Conservation (phyloP, 2,888 invertebrate genomes). For the Enchytraeus crypticus region DNA sequence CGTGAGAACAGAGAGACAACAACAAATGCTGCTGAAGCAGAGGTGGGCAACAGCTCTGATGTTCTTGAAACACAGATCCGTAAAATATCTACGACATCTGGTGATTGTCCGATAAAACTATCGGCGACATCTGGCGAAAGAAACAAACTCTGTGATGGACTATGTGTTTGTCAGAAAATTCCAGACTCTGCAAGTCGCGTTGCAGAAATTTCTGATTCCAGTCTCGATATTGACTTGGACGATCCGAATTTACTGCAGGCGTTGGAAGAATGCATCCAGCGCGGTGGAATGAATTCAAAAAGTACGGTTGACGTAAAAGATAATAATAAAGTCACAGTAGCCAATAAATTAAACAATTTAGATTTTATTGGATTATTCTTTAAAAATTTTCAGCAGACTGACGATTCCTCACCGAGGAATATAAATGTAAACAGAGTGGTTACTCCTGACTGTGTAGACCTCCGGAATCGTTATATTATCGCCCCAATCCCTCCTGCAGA, state of each 20-base stretch:
- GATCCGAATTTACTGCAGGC: constrained; percentile 3
- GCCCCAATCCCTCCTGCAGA: neutral
- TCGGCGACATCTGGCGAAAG: neutral
- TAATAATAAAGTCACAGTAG: neutral
- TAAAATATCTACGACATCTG: no score
- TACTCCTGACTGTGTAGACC: no score
- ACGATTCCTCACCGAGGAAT: no score
- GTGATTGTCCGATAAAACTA: no score
- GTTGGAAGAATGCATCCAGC: constrained; percentile 1
- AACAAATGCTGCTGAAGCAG: no score
- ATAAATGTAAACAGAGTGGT: no score
- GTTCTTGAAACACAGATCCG: no score
- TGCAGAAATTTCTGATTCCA: neutral
- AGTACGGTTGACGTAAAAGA: neutral
- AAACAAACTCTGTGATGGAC: neutral
- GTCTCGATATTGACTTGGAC: constrained; percentile 8
- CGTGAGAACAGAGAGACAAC: neutral
- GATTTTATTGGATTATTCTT: neutral
- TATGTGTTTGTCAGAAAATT: neutral
- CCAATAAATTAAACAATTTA: neutral
- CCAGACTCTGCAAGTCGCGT: neutral
- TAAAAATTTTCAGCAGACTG: neutral
- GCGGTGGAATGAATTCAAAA: neutral
- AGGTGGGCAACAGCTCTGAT: no score
- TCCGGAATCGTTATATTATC: no score